Evolutionary conservation across 2,888 invertebrate species (phyloP), one percentile per base, ranked within the genome.

Genomic region (Vandiemenella viatica): DNA sequence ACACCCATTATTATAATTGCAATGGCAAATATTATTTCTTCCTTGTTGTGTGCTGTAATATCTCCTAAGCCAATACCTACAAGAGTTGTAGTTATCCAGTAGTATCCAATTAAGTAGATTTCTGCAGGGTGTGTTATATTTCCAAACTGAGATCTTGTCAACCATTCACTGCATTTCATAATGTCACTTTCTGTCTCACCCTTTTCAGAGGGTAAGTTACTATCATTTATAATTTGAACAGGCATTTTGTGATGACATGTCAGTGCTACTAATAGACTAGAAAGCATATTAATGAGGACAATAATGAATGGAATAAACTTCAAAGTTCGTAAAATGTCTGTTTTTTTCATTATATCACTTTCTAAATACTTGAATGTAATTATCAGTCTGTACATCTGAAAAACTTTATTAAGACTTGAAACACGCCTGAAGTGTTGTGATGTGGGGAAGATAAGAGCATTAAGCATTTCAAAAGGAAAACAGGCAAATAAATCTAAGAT

Each of bases 281-380:
- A 21, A 13, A 21, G 7, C 13, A 44, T 22, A 15, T 44, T 44
- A 17, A 72, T 57, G 53, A 70, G 69, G 56, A 72, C 68, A 10
- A 72, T 55, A 1, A 71, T 70, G 8, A 72, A 55, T 1, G 72
- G 62, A 8, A 70, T 56, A 54, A 71, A 73, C 57, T 73, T 72
- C 0, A 72, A 60, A 0, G 72, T 68, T 51, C 70, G 70, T 65
- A 72, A 68, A 15, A 70, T 56, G 51, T 71, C 69, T n/a, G 69
- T 70, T 72, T 73, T 52, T 64, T 61, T 69, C 37, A 71, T 62
- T 52, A 68, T 71, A 18, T 63, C 62, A 19, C 69, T 65, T 41
- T 71, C 69, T 53, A 71, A 66, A 2, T 72, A 65, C 63, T 66
- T 66, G 50, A 70, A 70, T 1, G 65, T 65, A 15, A 64, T 60